Percentiles rank a stretch among this genome's conserved stretches.
Conservation (phyloP, 2,888 invertebrate genomes). For the Automeris io region DNA sequence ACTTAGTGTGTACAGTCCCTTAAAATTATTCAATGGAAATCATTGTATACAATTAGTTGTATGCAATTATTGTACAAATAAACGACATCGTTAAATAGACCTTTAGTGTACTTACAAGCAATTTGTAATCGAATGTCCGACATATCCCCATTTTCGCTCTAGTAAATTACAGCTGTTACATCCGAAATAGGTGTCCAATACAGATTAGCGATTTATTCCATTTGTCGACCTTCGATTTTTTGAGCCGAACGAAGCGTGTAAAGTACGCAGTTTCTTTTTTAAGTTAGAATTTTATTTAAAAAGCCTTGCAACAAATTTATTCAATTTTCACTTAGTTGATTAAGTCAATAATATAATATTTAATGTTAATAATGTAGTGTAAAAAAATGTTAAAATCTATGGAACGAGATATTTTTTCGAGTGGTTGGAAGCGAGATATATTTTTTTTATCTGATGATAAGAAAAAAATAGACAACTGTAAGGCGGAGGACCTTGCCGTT, state of each 20-base stretch:
- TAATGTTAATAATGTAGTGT: too few relatives aligned
- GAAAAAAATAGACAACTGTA: too few relatives aligned
- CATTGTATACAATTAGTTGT: too few relatives aligned
- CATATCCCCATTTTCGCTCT: constrained; percentile 27
- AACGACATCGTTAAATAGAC: too few relatives aligned
- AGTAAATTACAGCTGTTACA: constrained; percentile 35
- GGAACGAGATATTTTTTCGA: too few relatives aligned
- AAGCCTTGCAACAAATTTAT: not conserved
- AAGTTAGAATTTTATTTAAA: not conserved
- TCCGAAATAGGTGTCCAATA: constrained; percentile 28
- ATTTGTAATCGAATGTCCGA: constrained; percentile 30
- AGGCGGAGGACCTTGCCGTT: too few relatives aligned
- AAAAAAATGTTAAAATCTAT: too few relatives aligned
- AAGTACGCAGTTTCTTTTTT: constrained; percentile 2
- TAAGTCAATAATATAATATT: not conserved
- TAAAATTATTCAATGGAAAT: too few relatives aligned
- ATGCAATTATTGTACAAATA: too few relatives aligned
- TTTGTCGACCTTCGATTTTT: constrained; percentile 16
- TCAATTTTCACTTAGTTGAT: not conserved
- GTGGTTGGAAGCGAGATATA: too few relatives aligned
- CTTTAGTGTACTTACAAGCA: constrained; percentile 3
- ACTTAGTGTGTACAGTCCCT: too few relatives aligned
- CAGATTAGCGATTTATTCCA: constrained; percentile 25
- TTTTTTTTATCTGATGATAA: too few relatives aligned
- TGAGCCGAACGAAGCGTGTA: constrained; percentile 5